phyloP scores from a whole-genome alignment of 2,888 invertebrate genomes.

The Zygothrica quintamaculata region DNA sequence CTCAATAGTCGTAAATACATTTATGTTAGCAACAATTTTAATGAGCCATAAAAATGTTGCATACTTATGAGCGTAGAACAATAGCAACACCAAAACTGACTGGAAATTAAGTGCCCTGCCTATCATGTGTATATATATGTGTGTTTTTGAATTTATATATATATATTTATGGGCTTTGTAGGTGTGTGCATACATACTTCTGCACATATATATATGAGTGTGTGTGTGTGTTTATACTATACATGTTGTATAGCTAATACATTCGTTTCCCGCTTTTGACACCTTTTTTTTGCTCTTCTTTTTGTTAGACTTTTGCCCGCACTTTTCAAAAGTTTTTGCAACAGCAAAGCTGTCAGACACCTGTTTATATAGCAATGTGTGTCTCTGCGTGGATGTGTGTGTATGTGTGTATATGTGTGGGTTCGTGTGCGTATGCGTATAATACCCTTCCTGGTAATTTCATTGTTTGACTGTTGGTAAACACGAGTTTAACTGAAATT shows the following conservation, averaged over 20 bases:
- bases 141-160: background rate
- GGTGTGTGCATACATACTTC: too few species aligned
- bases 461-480: constrained; percentile 63
- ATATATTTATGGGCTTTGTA: background rate
- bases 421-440: background rate
- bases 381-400: background rate
- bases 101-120: constrained; percentile 43
- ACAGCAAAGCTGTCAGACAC: constrained; percentile 22
- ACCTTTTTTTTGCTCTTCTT: constrained; percentile 32
- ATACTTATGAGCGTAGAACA: constrained; percentile 56
- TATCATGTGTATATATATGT: background rate
- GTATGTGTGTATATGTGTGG: background rate
- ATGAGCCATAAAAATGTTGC: constrained; percentile 75
- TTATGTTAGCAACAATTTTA: constrained; percentile 56
- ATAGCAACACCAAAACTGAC: constrained; percentile 23
- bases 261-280: constrained; percentile 19
- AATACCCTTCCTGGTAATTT: constrained; percentile 26
- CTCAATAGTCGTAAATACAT: constrained; percentile 43
- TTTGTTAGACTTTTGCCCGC: constrained; percentile 26
- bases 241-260: constrained; percentile 5
- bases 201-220: background rate
- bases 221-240: constrained; percentile 4
- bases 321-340: constrained; percentile 23
- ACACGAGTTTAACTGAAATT: constrained; percentile 64
- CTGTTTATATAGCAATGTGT: constrained; percentile 10